Evolutionary conservation across 2,113 vertebrate genomes (phyloP), one percentile per base, ranked within the genome.

Genomic region (Eolophus roseicapilla): DNA sequence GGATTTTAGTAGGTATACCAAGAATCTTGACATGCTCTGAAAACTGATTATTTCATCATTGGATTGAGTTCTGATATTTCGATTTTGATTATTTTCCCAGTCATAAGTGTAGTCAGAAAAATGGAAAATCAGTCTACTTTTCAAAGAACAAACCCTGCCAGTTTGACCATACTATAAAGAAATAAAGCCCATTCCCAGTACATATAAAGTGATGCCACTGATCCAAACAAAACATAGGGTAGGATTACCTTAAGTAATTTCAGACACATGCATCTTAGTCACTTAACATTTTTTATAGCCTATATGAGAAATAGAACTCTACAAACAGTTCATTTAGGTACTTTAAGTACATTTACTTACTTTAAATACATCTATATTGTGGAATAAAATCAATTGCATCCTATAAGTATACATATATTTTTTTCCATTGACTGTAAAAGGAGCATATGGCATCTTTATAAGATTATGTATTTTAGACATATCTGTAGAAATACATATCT

Each of bases 351-450:
- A 31, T 50, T 74, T 67, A 69, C 16, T 20, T 63, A 24, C 18
- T 41, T 69, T 53, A 55, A 0, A 1, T 33, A 37, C 1, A 2
- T n/a, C n/a, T n/a, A n/a, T 49, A 49, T 31, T 2, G 1, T 49
- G 64, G 25, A 12, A 49, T 47, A 70, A 70, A 31, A 70, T 37
- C 57, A 70, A 15, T 19, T 49, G 17, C 15, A 49, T 49, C 24
- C 17, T 53, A 18, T 35, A 82, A 43, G 9, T 23, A 43, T 41
- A n/a, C 53, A 23, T 27, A 2, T 11, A 23, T 60, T 59, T 75
- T 75, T 77, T 47, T 12, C 24, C 43, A 37, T 37, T 57, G 14
- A 24, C 25, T 57, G 25, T 49, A 55, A 50, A 57, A 64, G 25
- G 7, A 64, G 5, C 5, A 6, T 16, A 71, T 33, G 31, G 20